These are phyloP conservation scores for Agrotis exclamationis DNA, from an alignment of 2,888 invertebrate genomes.

Conservation along the genomic window DNA sequence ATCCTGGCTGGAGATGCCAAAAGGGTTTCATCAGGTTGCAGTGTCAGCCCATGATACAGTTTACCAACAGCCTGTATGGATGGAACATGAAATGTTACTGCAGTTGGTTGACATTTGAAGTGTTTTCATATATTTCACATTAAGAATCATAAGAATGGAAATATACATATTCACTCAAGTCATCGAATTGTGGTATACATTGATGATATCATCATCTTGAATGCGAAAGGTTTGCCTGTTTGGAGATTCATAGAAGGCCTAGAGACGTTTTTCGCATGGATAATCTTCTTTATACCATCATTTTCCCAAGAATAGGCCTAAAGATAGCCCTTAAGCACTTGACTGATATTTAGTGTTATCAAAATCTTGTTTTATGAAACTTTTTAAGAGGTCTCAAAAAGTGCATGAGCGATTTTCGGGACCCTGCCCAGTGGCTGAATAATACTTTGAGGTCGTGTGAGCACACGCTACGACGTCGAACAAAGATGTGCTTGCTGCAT, in stretches of 20 bases:
- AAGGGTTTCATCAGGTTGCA: not conserved
- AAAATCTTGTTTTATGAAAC: not conserved
- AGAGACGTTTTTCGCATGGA: not conserved
- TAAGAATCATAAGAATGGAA: constrained; percentile 1
- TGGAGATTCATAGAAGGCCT: not conserved
- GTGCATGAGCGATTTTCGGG: constrained; percentile 71
- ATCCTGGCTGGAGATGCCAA: not conserved
- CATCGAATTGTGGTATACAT: constrained; percentile 22
- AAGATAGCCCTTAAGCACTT: not conserved
- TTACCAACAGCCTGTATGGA: not conserved
- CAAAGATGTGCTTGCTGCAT: constrained; percentile 73
- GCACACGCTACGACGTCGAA: constrained; percentile 76
- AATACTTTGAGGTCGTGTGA: constrained; percentile 95
- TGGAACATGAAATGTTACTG: not conserved
- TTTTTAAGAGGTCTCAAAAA: constrained; percentile 14
- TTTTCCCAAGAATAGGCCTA: not conserved
- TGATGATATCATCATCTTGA: constrained; percentile 15
- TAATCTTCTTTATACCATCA: not conserved
- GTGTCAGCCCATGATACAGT: not conserved
- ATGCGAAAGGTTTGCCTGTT: not conserved
- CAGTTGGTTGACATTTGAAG: not conserved
- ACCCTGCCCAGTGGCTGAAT: constrained; percentile 96
- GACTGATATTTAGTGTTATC: constrained; percentile 23
- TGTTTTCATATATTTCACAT: not conserved
- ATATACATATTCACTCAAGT: not conserved